These are phyloP conservation scores for Catamblyrhynchus diadema DNA, from an alignment of 2,797 vertebrate genomes.

Conservation along the genomic window DNA sequence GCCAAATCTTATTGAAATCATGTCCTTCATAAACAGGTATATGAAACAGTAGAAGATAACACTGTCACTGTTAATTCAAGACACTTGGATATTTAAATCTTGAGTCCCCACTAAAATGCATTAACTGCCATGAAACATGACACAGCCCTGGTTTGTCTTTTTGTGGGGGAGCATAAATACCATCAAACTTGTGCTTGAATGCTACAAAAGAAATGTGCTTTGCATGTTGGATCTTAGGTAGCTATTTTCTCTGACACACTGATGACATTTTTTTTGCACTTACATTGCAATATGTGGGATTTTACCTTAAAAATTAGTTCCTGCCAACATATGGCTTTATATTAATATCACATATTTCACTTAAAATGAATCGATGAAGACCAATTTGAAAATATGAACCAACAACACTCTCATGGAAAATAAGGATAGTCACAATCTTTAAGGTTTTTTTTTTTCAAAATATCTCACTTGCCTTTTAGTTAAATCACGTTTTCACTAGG, in stretches of 20 bases:
- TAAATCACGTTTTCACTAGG: not conserved
- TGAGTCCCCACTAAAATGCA: not conserved
- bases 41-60: not conserved
- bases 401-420: not conserved
- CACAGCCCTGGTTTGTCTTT: not conserved
- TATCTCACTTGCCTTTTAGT: not conserved
- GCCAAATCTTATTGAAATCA: not conserved
- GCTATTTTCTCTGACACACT: not conserved
- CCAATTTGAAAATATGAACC: not conserved
- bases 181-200: not conserved
- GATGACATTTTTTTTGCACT: not conserved
- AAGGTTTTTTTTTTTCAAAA: not conserved
- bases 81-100: not conserved
- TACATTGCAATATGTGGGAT: not conserved
- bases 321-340: not conserved
- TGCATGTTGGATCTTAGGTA: not conserved
- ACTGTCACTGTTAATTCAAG: not conserved
- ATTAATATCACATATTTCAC: not conserved
- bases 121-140: not conserved
- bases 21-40: not conserved
- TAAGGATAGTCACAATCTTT: not conserved
- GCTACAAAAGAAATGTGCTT: not conserved
- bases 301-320: not conserved
- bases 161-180: not conserved
- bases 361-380: not conserved